Evolutionary conservation across 2,113 vertebrate genomes (phyloP).

Genomic region (Pedionomus torquatus): DNA sequence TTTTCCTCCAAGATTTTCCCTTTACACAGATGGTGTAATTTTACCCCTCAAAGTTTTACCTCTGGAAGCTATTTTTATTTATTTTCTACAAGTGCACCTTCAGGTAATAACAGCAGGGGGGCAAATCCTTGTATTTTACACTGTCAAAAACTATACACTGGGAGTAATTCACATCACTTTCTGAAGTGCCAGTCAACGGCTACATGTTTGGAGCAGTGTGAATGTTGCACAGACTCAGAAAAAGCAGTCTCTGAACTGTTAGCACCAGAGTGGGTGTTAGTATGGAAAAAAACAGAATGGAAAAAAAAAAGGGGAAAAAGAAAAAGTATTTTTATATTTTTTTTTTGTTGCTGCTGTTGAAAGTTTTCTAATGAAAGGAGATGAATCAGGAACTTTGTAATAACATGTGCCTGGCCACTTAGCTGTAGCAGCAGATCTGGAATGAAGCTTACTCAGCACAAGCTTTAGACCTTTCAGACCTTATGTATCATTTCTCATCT

Average conservation of each 20-base stretch:
- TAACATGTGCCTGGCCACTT: constrained; percentile 1
- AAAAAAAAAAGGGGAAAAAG: neutral
- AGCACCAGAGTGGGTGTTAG: neutral
- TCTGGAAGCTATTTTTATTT: constrained; percentile 63
- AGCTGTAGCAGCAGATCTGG: constrained; percentile 6
- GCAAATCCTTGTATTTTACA: constrained; percentile 58
- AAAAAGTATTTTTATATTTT: neutral
- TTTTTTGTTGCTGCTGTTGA: neutral
- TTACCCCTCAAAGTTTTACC: constrained; percentile 53
- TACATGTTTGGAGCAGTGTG: neutral
- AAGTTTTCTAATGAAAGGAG: constrained; percentile 48
- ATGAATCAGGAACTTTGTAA: constrained; percentile 45
- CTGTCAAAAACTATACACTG: constrained; percentile 40
- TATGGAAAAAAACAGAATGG: neutral
- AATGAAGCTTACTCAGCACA: constrained; percentile 37
- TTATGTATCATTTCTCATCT: constrained; percentile 30
- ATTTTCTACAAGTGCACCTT: constrained; percentile 52
- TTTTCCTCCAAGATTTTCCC: constrained; percentile 7
- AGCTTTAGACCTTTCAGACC: constrained; percentile 39
- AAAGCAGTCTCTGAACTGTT: neutral
- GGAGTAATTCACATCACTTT: constrained; percentile 22
- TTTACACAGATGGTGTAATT: constrained; percentile 58
- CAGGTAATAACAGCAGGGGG: constrained; percentile 33
- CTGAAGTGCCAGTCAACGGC: neutral
- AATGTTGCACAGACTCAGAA: neutral